Base-by-base conservation (phyloP, 2,113 vertebrate genomes). In the Bubo blakistoni region DNA sequence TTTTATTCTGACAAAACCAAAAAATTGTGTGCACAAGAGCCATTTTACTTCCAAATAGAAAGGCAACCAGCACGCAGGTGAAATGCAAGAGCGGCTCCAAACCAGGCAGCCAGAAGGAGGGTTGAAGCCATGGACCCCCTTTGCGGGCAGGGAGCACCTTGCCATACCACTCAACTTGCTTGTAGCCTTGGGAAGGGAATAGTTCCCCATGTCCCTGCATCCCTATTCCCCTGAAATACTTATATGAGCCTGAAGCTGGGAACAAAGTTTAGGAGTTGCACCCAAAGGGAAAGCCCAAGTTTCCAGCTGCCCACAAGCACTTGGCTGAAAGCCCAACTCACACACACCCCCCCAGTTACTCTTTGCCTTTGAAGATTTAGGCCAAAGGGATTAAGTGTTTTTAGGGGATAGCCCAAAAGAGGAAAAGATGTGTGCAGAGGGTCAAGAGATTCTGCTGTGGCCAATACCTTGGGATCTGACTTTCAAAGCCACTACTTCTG, bases 121-220 rank as follows among this genome's bases (percentile, higher is more conserved):
- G 26, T 42, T 36, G 21, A 42, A 71, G 24, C 15, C 44, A 17
- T 7, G 6, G 29, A 27, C 1, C 2, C 18, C 16, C 29, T 66
- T 27, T 4, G 2, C 0, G 1, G 30, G 29, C 38, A 70, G 63
- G 42, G 2, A 69, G 6, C 22, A 36, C 34, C 49, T 36, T 59
- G 13, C 13, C n/a, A n/a, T n/a, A 12, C 8, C 54, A 27, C 47
- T 38, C 7, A 47, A 18, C 19, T 42, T 63, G 51, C 47, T 80
- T 32, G 46, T 19, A 58, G 34, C 20, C 69, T 70, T 26, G 38
- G 42, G 63, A 84, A 69, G 8, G 22, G 19, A 11, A n/a, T 32
- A 5, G 2, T 4, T 88, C 16, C 24, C 18, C 26, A 18, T 0
- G 2, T 38, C 22, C 27, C 46, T 65, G 32, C 22, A 32, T 29